These are phyloP conservation scores for Microcebus ravelobensis DNA, from an alignment of 2,113 vertebrate genomes.

Conservation along the genomic window DNA sequence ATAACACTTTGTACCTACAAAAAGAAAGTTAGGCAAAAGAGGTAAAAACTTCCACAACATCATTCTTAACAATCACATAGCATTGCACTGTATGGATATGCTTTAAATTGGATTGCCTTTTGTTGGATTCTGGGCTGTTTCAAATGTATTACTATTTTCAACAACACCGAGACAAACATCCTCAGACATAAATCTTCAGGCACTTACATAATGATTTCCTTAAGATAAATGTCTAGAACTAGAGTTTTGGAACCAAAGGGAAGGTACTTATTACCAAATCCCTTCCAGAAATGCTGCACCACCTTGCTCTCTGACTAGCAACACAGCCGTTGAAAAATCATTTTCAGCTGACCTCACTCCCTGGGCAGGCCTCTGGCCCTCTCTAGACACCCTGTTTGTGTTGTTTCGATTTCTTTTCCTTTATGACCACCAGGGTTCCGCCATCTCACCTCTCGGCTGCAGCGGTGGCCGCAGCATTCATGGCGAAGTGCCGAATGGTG, in stretches of 20 bases:
- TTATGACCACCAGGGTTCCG: neutral
- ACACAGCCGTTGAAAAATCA: neutral
- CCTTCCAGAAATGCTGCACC: neutral
- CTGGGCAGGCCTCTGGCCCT: too few relatives aligned
- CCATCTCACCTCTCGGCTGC: conserved; percentile 85
- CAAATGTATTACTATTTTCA: neutral
- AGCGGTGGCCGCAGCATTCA: conserved; percentile 88
- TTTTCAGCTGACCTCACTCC: neutral
- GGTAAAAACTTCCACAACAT: neutral
- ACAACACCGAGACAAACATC: neutral
- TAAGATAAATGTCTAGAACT: neutral
- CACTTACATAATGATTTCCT: neutral
- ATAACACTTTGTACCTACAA: neutral
- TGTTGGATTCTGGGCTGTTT: neutral
- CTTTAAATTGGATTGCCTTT: neutral
- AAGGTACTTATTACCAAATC: neutral
- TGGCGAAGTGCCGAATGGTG: conserved; percentile 91
- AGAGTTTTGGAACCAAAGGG: neutral
- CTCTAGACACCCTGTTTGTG: neutral
- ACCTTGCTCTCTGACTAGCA: neutral
- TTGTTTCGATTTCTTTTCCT: neutral
- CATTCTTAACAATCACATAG: neutral
- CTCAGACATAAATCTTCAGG: neutral
- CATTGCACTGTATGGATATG: too few relatives aligned
- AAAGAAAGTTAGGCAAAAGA: neutral